Conservation (phyloP, 2,797 vertebrate species). For the Allobates femoralis region DNA sequence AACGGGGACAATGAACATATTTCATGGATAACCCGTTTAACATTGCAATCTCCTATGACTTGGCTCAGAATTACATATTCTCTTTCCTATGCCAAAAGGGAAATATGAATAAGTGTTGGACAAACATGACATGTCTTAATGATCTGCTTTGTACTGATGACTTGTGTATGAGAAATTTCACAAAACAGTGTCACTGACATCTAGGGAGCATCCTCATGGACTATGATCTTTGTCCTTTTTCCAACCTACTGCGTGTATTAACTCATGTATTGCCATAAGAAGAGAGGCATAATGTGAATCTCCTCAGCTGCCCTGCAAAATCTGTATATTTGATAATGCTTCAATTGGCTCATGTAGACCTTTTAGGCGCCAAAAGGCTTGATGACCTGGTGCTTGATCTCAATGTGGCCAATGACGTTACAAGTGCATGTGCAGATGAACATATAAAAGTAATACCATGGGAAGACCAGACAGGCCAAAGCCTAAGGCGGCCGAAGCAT, state of each 20-base stretch:
- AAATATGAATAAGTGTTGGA: neutral
- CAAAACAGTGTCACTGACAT: constrained; percentile 26
- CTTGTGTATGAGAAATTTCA: constrained; percentile 18
- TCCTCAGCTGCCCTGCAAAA: neutral
- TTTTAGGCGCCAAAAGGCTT: neutral
- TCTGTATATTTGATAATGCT: neutral
- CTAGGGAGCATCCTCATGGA: neutral
- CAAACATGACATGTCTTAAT: neutral
- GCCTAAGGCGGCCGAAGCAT: too few species aligned
- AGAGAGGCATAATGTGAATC: neutral
- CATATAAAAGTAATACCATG: too few species aligned
- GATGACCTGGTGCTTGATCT: neutral
- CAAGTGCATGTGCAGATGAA: too few species aligned
- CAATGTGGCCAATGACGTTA: too few species aligned
- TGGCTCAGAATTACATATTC: too few species aligned
- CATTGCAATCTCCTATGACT: too few species aligned
- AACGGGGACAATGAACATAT: neutral
- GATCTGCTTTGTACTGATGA: neutral
- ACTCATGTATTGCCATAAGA: neutral
- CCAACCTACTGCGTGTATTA: neutral
- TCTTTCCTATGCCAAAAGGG: neutral
- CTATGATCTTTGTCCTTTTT: neutral
- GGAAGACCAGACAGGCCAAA: too few species aligned
- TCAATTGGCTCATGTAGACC: neutral
- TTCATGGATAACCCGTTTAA: neutral